A percentile compares a stretch with the other conserved stretches of the same genome.
Evolutionary conservation across 2,888 invertebrate genomes (phyloP).

Genomic region (Scaptodrosophila latifasciaeformis): DNA sequence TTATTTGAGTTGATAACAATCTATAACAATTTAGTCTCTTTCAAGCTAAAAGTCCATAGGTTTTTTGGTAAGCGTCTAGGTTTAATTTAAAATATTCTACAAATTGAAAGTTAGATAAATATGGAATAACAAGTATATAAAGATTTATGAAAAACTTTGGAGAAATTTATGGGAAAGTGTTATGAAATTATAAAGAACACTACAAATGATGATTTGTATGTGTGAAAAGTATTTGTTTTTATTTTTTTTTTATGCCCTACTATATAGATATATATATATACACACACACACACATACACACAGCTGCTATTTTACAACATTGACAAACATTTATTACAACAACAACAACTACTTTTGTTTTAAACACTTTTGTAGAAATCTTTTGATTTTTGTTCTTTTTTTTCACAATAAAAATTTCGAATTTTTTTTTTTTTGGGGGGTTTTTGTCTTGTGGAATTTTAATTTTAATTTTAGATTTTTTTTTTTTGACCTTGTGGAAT

Average conservation of each 20-base stretch:
- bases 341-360: conserved; percentile 59
- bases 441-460: too few species aligned
- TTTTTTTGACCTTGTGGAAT: conserved; percentile 51
- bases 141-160: too few species aligned
- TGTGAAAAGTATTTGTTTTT: background rate
- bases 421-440: conserved; percentile 16
- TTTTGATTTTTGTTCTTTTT: conserved; percentile 8
- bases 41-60: too few species aligned
- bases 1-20: too few species aligned
- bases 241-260: background rate
- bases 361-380: conserved; percentile 16
- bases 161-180: too few species aligned
- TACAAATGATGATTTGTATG: too few species aligned
- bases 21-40: too few species aligned
- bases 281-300: conserved; percentile 21
- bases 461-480: conserved; percentile 13
- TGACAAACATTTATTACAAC: conserved; percentile 64
- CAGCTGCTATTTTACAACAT: conserved; percentile 49
- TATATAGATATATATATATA: background rate
- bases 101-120: too few species aligned
- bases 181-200: too few species aligned
- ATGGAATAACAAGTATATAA: too few species aligned
- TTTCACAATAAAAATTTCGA: conserved; percentile 11
- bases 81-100: too few species aligned
- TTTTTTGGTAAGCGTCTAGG: too few species aligned